Conservation (phyloP, 2,113 vertebrate genomes). For the Polypterus bichir region DNA sequence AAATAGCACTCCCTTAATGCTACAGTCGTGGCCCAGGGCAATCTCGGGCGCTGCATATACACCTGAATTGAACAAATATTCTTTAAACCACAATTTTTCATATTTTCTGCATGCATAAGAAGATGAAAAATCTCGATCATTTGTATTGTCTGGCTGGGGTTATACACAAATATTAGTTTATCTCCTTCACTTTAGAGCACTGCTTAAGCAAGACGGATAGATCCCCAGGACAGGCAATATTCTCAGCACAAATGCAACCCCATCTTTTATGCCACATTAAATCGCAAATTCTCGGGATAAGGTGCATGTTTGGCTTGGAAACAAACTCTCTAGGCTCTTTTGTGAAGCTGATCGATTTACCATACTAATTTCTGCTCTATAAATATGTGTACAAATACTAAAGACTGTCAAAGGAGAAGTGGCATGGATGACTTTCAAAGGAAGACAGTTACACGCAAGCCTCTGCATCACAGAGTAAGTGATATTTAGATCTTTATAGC, state of each 20-base stretch:
- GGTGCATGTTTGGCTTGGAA: constrained; percentile 12
- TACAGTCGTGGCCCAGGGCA: constrained; percentile 80
- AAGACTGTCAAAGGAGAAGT: too few species aligned
- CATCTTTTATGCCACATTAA: constrained; percentile 79
- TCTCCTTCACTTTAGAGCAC: constrained; percentile 84
- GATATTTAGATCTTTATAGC: too few species aligned
- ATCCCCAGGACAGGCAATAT: constrained; percentile 89
- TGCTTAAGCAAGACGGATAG: constrained; percentile 91
- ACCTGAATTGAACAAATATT: constrained; percentile 81
- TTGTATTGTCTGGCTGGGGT: constrained; percentile 96
- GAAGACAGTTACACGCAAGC: too few species aligned
- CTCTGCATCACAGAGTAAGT: too few species aligned
- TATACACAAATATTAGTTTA: constrained; percentile 99
- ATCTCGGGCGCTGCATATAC: constrained; percentile 77
- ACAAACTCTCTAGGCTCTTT: constrained; percentile 21
- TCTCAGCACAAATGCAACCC: constrained; percentile 73
- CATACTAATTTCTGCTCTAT: too few species aligned
- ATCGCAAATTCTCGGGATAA: constrained; percentile 54
- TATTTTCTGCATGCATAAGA: constrained; percentile 98
- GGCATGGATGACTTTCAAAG: too few species aligned
- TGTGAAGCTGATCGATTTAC: too few species aligned
- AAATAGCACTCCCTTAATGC: constrained; percentile 60
- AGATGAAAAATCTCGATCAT: constrained; percentile 98
- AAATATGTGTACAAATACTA: too few species aligned
- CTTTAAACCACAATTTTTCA: constrained; percentile 97